phyloP scores from a whole-genome alignment of 2,888 invertebrate genomes.

The Polietes domitor region DNA sequence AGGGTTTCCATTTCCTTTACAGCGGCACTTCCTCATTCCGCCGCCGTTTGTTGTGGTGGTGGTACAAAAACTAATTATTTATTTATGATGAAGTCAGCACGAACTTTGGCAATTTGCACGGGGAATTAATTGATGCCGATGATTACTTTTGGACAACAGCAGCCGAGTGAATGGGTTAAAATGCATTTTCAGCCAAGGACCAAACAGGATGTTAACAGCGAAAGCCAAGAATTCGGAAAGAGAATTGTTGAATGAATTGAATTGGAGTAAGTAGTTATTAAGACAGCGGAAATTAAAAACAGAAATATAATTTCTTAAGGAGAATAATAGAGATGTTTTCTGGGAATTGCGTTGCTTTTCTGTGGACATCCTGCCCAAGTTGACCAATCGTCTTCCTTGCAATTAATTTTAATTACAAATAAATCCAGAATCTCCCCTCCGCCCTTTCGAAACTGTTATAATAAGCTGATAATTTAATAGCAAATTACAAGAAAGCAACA shows the following conservation, averaged over 20 bases:
- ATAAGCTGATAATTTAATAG: slow-evolving; percentile 55
- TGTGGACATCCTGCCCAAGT: not conserved
- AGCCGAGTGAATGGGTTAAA: slow-evolving; percentile 17
- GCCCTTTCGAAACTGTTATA: not conserved
- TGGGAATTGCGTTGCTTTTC: not conserved
- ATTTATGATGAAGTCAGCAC: slow-evolving; percentile 45
- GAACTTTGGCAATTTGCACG: slow-evolving; percentile 61
- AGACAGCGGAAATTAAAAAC: not conserved
- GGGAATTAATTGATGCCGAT: slow-evolving; percentile 52
- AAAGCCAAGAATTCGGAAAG: not conserved
- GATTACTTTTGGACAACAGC: slow-evolving; percentile 50
- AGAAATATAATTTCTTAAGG: slow-evolving; percentile 4
- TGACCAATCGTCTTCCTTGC: slow-evolving; percentile 21
- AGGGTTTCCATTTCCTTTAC: slow-evolving; percentile 56
- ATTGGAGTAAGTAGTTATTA: not conserved
- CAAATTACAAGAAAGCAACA: slow-evolving; percentile 49
- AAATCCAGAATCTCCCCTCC: not conserved
- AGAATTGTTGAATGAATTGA: slow-evolving; percentile 24
- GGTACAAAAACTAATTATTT: slow-evolving; percentile 62
- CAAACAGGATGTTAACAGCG: slow-evolving; percentile 57
- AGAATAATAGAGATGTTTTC: slow-evolving; percentile 21
- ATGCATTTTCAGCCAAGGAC: slow-evolving; percentile 42
- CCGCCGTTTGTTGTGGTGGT: not conserved
- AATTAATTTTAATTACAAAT: slow-evolving; percentile 29
- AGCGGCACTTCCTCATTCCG: slow-evolving; percentile 37